Base-by-base conservation (phyloP, 2,113 vertebrate species). In the Nyctibius bracteatus region DNA sequence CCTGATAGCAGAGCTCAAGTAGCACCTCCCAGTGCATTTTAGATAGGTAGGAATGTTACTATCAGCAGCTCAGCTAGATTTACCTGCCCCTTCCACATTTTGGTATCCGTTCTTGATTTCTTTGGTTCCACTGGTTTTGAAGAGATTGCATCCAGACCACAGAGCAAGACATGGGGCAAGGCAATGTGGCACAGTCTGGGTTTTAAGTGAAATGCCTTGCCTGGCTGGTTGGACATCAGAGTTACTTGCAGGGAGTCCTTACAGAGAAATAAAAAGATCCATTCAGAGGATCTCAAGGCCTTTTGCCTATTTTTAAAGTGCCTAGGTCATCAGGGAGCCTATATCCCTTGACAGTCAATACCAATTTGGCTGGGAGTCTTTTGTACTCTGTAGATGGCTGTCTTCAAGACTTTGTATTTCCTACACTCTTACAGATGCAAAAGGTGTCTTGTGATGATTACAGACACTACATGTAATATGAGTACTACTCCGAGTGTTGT, bases 391-490 rank as follows among this genome's bases (percentile, higher is more conserved):
- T 9, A 49, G 41, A 14, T 31, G 17, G 59, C 16, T 58, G 5
- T 33, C 57, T 75, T 80, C 35, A 75, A 75, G 46, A 35, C 14
- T 52, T 55, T 3, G 1, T 20, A 7, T 44, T 84, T 81, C 25
- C 47, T 79, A 43, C 43, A 57, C 51, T 46, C 41, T 43, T 27
- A 81, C 15, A 78, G 67, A 44, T 31, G 30, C 27, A 74, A 10
- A 90, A 71, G 6, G 14, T 78, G 44, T 62, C 68, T 74, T 47
- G 30, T 31, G 71, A 10, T 31, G 71, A 10, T 71, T 44, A 15
- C 0, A 2, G 51, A 8, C 4, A 20, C 35, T 78, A 54, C 33
- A n/a, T 14, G 22, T 8, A 55, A 15, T 43, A 22, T 2, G 8
- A 86, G 6, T 23, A 17, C 10, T 67, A 27, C 27, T 86, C 41